These are phyloP conservation scores for Chloroclystis v-ata DNA, from an alignment of 2,888 invertebrate species.

Conservation along the genomic window DNA sequence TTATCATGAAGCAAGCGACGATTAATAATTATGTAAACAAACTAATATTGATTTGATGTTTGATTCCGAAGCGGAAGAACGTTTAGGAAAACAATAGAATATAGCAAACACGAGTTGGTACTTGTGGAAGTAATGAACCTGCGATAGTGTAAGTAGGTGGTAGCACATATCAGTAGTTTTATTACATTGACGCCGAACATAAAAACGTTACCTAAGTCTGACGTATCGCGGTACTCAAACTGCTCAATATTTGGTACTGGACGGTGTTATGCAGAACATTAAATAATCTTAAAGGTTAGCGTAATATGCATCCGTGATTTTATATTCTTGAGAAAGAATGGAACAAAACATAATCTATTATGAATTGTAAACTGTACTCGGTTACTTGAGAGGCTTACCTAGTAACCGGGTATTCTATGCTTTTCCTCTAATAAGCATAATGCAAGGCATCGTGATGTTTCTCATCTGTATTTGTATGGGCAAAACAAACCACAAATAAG, in stretches of 20 bases:
- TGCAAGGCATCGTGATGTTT: slow-evolving; percentile 11
- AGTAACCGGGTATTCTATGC: too few species aligned
- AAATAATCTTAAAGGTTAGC: neutral
- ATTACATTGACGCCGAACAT: slow-evolving; percentile 3
- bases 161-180: slow-evolving; percentile 4
- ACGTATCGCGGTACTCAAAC: neutral
- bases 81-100: slow-evolving; percentile 21
- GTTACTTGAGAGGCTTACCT: too few species aligned
- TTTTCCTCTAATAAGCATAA: too few species aligned
- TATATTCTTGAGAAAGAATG: too few species aligned
- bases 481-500: slow-evolving; percentile 22
- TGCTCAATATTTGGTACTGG: slow-evolving; percentile 8
- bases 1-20: slow-evolving; percentile 12
- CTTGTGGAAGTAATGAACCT: neutral
- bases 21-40: slow-evolving; percentile 14
- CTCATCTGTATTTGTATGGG: slow-evolving; percentile 37
- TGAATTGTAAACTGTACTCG: too few species aligned
- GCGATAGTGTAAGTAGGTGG: neutral
- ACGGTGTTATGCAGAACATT: slow-evolving; percentile 6
- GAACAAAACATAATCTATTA: slow-evolving; percentile 6
- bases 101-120: neutral
- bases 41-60: slow-evolving; percentile 16
- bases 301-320: neutral
- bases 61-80: slow-evolving; percentile 22
- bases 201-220: neutral